Conservation (phyloP, 2,888 invertebrate species). For the Deilephila porcellus region DNA sequence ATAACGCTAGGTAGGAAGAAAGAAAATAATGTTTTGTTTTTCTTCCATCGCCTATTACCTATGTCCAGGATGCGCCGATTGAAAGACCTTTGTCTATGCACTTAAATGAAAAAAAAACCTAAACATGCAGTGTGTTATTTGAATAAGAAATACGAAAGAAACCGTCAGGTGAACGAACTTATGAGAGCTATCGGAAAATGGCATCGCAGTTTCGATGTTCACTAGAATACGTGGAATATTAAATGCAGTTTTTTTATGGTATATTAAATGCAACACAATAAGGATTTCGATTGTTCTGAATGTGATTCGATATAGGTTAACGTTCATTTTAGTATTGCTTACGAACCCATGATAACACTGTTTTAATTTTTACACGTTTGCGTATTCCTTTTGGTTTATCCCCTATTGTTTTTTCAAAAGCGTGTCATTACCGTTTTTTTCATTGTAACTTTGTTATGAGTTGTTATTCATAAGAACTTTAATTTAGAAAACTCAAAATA, state of each 20-base stretch:
- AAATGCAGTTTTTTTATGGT: slow-evolving; percentile 18
- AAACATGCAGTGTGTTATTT: slow-evolving; percentile 54
- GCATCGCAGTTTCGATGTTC: slow-evolving; percentile 43
- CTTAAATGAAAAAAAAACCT: slow-evolving; percentile 11
- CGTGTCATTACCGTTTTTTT: no score
- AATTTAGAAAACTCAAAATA: not conserved
- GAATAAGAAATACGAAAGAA: slow-evolving; percentile 66
- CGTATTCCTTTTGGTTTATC: not conserved
- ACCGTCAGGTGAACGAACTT: slow-evolving; percentile 58
- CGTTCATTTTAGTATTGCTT: not conserved
- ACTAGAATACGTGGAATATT: slow-evolving; percentile 27
- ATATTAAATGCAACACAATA: slow-evolving; percentile 26
- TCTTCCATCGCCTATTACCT: not conserved
- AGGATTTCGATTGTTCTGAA: slow-evolving; percentile 8
- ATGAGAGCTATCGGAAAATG: slow-evolving; percentile 51
- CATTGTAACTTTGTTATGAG: no score
- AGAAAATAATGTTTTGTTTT: not conserved
- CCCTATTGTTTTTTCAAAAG: no score
- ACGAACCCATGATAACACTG: not conserved
- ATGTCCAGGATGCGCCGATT: not conserved
- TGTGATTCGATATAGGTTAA: not conserved
- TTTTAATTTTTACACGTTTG: no score
- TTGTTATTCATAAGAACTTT: not conserved
- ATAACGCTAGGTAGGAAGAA: no score
- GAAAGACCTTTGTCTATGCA: slow-evolving; percentile 1